Percentiles rank a stretch among this genome's conserved stretches.
Conservation (phyloP, 2,113 vertebrate species). For the Pampusana beccarii region DNA sequence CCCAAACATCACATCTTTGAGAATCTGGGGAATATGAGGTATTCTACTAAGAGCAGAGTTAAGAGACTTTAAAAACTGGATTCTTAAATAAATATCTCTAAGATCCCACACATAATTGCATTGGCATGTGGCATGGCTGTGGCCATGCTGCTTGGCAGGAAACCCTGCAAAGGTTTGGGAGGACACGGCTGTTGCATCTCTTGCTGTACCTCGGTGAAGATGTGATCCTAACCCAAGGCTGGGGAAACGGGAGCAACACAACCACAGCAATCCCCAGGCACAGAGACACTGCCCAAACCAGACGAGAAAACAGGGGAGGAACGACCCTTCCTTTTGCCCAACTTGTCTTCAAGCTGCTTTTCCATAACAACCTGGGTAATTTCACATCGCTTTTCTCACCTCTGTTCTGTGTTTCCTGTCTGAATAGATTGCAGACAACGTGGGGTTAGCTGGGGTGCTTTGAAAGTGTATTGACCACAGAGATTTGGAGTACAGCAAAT, state of each 20-base stretch:
- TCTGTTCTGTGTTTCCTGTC: neutral
- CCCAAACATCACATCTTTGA: neutral
- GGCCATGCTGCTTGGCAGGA: neutral
- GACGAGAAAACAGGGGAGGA: neutral
- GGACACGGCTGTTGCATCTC: neutral
- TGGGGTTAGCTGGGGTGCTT: neutral
- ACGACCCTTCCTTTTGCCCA: neutral
- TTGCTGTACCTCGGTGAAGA: neutral
- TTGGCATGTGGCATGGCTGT: fast-evolving
- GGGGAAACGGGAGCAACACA: neutral
- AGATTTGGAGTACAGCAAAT: neutral
- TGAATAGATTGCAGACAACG: neutral
- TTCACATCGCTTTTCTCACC: neutral
- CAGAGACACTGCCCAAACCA: neutral
- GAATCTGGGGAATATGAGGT: neutral
- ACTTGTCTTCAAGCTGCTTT: neutral
- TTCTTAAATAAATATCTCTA: neutral
- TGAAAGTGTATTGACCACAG: neutral
- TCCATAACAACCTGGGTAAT: neutral
- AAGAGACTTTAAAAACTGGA: neutral
- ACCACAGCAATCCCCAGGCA: neutral
- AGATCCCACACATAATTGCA: neutral
- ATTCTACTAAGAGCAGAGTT: neutral
- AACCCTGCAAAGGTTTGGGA: neutral
- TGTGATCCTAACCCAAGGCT: fast-evolving